phyloP scores from a whole-genome alignment of 2,797 vertebrate species.

The Triplophysa bombifrons region DNA sequence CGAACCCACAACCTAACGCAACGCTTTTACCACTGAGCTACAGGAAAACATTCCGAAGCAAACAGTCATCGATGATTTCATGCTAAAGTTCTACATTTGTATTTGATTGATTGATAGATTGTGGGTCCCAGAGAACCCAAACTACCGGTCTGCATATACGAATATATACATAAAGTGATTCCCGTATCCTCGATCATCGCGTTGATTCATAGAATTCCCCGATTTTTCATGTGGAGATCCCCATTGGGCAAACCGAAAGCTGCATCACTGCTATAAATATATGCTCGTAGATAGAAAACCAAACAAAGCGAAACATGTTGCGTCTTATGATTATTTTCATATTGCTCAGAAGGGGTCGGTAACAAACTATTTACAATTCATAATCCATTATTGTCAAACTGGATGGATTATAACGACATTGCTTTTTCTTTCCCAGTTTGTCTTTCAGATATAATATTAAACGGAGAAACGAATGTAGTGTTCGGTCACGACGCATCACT shows the following conservation, averaged over 20 bases:
- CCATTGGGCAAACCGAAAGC: no score
- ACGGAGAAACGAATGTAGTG: background rate
- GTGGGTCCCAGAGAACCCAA: no score
- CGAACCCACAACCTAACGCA: no score
- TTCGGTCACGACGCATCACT: conserved; percentile 50
- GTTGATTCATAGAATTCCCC: no score
- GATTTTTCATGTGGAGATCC: background rate
- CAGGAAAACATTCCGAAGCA: no score
- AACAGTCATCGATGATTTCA: no score
- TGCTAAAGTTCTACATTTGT: no score
- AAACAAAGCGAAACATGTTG: background rate
- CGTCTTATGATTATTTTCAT: background rate
- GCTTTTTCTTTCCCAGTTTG: conserved; percentile 46
- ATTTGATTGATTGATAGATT: no score
- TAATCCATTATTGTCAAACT: background rate
- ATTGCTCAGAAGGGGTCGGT: conserved; percentile 28
- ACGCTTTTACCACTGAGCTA: no score
- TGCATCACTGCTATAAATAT: background rate
- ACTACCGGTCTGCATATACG: no score
- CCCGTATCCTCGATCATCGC: no score
- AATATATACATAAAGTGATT: no score
- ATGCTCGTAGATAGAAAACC: background rate
- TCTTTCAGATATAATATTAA: conserved; percentile 41
- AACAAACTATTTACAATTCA: background rate
- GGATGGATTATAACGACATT: background rate